Evolutionary conservation across 1,140 invertebrate species (phyloP), one percentile per base, ranked within the genome.

Genomic region (Bombus waltoni): DNA sequence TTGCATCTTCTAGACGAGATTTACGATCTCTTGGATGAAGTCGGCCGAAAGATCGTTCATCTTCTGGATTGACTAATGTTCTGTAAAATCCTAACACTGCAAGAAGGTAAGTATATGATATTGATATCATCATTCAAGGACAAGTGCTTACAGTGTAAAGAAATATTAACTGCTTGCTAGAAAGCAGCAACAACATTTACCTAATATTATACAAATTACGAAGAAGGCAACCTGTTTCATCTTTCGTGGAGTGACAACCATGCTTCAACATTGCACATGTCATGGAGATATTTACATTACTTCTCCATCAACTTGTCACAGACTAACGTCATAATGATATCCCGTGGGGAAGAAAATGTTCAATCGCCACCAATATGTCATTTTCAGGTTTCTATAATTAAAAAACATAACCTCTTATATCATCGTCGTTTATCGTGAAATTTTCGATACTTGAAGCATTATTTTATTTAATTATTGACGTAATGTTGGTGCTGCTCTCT

Each of bases 71-170:
- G 40, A 94, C 93, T 57, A 95, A 88, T 32, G 89, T 93, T 88
- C 94, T 94, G 81, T 95, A 95, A 83, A 95, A 94, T 66, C 94
- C 93, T 66, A 95, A 89, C 82, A 95, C 95, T 95, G 84, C 15
- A 87, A 74, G n/a, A 81, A 53, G 47, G 18, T 53, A 53, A 53
- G 18, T 53, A 62, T 66, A 40, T 28, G 25, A 47, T 2, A 38
- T 35, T 35, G 13, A 3, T 44, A 1, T 5, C 35, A 53, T 42
- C 18, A 6, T 10, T 32, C 10, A 42, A 76, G 25, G 13, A 13
- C 10, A 25, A 1, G 0, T 32, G 3, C 1, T 57, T 57, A 44
- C 3, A 42, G 38, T 57, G 28, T 32, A 8, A n/a, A 28, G 3
- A 10, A 53, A 53, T 22, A 44, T 3, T 35, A 35, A 65, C 5